Evolutionary conservation across 2,888 invertebrate species (phyloP), one percentile per base, ranked within the genome.

Genomic region (Eupithecia subumbrata): DNA sequence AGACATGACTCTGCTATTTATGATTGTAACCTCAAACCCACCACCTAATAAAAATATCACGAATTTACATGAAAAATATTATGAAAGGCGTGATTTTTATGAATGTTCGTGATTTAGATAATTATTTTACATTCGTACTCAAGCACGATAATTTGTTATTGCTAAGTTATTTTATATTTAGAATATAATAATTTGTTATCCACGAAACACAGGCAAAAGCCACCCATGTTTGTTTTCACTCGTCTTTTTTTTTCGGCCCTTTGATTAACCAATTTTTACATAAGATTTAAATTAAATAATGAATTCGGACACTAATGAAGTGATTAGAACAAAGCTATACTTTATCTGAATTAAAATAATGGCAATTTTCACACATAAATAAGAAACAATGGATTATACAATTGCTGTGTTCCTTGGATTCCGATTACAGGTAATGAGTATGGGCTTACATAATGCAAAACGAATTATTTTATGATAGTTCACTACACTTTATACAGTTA

Each of bases 381-480:
- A 73, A 70, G 66, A 67, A 73, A 76, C 76, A 76, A 76, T 76
- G 37, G 76, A 73, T 76, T 76, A 73, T 68, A 67, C 60, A 71
- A 76, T 76, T 67, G 72, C 60, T 34, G 52, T 63, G 30, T 73
- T 69, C 66, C 63, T 12, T 45, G 66, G 66, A 70, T 73, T 76
- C 69, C 69, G 60, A 75, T 71, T 40, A 73, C 60, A 48, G 30
- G 67, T 67, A 22, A 60, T 40, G 37, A n/a, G 14, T 68, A 43
- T 12, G 22, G n/a, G 14, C 68, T 76, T 76, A 76, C 60, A 52
- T 72, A 75, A 75, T 48, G 30, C n/a, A 63, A 37, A 11, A 72
- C 72, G 43, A 18, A 72, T 72, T 48, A 18, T n/a, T 48, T 63
- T 63, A 66, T 68, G 60, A 75, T 72, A 66, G 52, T 2, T 30